Percentiles rank a stretch among this genome's conserved stretches.
Conservation (phyloP, 2,888 invertebrate genomes). For the Argyresthia albistria region DNA sequence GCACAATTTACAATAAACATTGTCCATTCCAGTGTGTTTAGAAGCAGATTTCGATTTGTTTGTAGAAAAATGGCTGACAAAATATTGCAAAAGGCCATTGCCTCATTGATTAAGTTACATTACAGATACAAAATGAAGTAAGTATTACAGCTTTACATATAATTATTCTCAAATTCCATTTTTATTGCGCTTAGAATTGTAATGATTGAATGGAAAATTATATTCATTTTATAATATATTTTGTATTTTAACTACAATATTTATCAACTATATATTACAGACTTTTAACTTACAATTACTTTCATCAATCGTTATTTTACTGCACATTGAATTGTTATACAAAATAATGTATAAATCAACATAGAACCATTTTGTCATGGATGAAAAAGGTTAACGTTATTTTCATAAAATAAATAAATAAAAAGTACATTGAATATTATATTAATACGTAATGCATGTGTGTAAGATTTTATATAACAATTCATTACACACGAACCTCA, state of each 20-base stretch:
- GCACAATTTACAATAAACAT: slow-evolving; percentile 41
- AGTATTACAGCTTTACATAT: background rate
- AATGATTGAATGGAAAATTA: slow-evolving; percentile 71
- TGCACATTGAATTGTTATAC: slow-evolving; percentile 36
- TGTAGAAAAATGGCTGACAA: slow-evolving; percentile 53
- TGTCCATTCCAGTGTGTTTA: slow-evolving; percentile 22
- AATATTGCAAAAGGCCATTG: slow-evolving; percentile 8
- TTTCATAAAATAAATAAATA: background rate
- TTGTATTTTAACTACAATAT: slow-evolving; percentile 69
- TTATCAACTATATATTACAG: slow-evolving; percentile 72
- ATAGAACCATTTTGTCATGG: background rate
- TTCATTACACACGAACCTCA: slow-evolving; percentile 43
- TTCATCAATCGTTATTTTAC: slow-evolving; percentile 58
- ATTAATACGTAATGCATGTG: background rate
- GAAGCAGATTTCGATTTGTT: slow-evolving; percentile 33
- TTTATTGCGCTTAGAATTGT: slow-evolving; percentile 50
- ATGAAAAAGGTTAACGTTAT: no score
- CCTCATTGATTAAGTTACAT: slow-evolving; percentile 1
- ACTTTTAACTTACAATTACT: slow-evolving; percentile 56
- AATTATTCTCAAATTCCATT: slow-evolving; percentile 21
- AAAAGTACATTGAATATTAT: background rate
- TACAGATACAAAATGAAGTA: slow-evolving; percentile 6
- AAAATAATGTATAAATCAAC: background rate
- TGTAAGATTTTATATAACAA: slow-evolving; percentile 25
- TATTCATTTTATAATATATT: slow-evolving; percentile 69